Base-by-base conservation (phyloP, 2,113 vertebrate genomes). In the Monopterus albus region DNA sequence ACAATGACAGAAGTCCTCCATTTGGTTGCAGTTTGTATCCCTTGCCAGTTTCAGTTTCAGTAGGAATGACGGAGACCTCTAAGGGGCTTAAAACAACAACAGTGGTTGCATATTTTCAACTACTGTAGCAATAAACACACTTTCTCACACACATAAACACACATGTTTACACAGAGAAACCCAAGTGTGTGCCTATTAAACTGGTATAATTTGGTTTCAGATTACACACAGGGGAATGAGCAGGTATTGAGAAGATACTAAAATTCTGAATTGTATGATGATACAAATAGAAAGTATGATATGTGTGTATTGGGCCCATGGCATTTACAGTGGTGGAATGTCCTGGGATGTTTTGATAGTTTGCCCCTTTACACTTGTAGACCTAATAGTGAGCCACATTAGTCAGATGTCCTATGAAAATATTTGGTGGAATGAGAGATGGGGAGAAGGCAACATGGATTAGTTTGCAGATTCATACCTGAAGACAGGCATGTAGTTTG, bases 401-500 rank as follows among this genome's bases (percentile, higher is more conserved):
- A 88, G 78, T 89, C 82, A 79, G 79, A 84, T 68, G 75, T 86
- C 59, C 83, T 90, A 63, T 86, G 81, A 79, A 90, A 90, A 89
- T 85, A 89, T 89, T 87, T 84, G 56, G 61, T 76, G 79, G 82
- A 83, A 83, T 81, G 69, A 78, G 71, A 73, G 76, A 69, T 52
- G 51, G 31, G 76, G 72, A 53, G 60, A 51, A 45, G 55, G 66
- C 57, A 66, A 50, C 15, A 70, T 78, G 68, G 61, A 64, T 82
- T 73, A 46, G 68, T 74, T 83, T 36, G 52, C 73, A 76, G 79
- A 67, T 85, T 88, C 82, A 89, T 90, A 91, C 86, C 87, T 90
- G 81, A 84, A 85, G 81, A 69, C 72, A 81, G 69, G 74, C 83
- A 76, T 90, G 78, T 91, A 87, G 81, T 87, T 92, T 94, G 89